A percentile compares a stretch with the other conserved stretches of the same genome.
phyloP scores from a whole-genome alignment of 1,140 invertebrate species.

The Cyclina sinensis region DNA sequence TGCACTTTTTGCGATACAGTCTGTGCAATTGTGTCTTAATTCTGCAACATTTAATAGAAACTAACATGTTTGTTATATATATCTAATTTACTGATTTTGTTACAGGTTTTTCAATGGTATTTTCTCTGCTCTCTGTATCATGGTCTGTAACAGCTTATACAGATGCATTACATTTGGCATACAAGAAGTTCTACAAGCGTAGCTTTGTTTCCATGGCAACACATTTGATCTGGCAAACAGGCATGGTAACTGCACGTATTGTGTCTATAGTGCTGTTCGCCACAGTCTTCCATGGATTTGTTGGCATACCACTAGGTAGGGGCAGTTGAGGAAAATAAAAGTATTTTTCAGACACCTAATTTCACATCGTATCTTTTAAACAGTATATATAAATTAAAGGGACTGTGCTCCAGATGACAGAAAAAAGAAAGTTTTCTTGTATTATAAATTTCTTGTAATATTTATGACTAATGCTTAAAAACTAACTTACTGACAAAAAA shows the following conservation, averaged over 20 bases:
- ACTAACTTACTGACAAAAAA: no score
- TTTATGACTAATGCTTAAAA: no score
- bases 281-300: conserved; percentile 87
- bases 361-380: no score
- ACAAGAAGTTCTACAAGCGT: conserved; percentile 88
- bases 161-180: conserved; percentile 91
- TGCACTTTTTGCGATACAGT: no score
- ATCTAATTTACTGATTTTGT: conserved; percentile 58
- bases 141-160: conserved; percentile 95
- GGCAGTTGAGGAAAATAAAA: no score
- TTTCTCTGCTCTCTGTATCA: conserved; percentile 93
- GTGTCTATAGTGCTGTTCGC: conserved; percentile 88
- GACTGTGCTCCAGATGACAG: no score
- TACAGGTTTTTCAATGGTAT: conserved; percentile 83
- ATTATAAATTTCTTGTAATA: no score
- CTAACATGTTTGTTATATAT: background rate
- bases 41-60: background rate
- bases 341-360: no score
- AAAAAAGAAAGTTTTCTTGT: no score
- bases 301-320: conserved; percentile 85
- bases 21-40: no score
- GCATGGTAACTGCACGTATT: conserved; percentile 90
- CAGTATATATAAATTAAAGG: no score
- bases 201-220: conserved; percentile 89
- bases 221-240: conserved; percentile 89